phyloP scores from a whole-genome alignment of 2,888 invertebrate genomes.

The Xylophagus ater region DNA sequence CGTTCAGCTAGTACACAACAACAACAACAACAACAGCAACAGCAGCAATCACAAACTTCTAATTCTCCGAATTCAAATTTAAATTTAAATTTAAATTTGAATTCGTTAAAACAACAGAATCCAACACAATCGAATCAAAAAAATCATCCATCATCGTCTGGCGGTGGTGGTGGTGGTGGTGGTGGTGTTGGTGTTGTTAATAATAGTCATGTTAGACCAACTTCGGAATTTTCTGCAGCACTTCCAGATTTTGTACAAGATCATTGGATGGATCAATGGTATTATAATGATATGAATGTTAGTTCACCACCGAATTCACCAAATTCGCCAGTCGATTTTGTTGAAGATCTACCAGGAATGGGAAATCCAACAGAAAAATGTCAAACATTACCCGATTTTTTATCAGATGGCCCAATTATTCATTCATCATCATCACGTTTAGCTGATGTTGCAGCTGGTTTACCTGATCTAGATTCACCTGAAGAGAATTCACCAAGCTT shows the following conservation, averaged over 20 bases:
- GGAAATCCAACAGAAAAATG: constrained; percentile 18
- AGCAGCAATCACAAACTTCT: too few species aligned
- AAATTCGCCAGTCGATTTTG: constrained; percentile 25
- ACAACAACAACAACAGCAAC: too few species aligned
- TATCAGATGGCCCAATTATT: constrained; percentile 54
- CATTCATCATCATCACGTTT: constrained; percentile 33
- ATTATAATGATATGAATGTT: constrained; percentile 31
- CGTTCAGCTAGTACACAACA: constrained; percentile 3
- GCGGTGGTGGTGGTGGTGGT: constrained; percentile 15
- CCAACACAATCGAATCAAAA: constrained; percentile 6
- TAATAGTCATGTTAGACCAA: constrained; percentile 10
- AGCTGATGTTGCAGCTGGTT: constrained; percentile 36
- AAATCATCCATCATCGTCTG: constrained; percentile 9
- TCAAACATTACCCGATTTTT: constrained; percentile 55
- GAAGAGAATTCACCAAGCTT: constrained; percentile 30
- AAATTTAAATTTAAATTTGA: not conserved
- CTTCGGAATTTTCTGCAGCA: constrained; percentile 32
- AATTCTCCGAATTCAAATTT: too few species aligned
- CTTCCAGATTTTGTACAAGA: constrained; percentile 84
- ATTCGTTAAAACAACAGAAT: too few species aligned
- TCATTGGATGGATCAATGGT: constrained; percentile 65
- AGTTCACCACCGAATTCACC: constrained; percentile 33
- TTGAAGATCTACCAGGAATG: constrained; percentile 22
- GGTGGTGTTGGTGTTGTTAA: not conserved
- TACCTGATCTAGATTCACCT: constrained; percentile 35